Evolutionary conservation across 2,797 vertebrate species (phyloP), one percentile per base, ranked within the genome.

Genomic region (Myotis planiceps): DNA sequence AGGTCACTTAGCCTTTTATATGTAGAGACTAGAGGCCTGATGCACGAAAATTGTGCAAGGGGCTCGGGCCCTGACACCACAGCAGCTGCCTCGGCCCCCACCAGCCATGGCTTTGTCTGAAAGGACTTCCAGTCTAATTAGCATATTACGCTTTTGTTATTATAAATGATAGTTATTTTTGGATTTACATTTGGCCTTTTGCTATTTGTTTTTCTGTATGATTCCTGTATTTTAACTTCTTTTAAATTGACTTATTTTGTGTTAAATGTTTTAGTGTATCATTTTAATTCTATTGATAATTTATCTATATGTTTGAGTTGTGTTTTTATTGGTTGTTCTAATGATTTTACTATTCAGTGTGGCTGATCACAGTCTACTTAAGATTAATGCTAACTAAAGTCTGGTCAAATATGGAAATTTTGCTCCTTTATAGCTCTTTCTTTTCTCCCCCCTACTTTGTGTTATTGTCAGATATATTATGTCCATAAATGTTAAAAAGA

Each of bases 111-210:
- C 45, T 45, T 13, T 0, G 12, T 2, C 45, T 45, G 45, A 13
- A 45, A 45, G 45, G 45, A 45, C 45, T 12, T 45, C 45, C 12
- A 12, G 12, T 45, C 45, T 45, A 45, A 45, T 45, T 45, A 45
- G 45, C 45, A 13, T 45, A 45, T 45, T 45, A 45, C 0, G 3
- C 45, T 13, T 45, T 45, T 45, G 13, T 45, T 45, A 0, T 45
- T 27, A 53, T 8, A 27, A 25, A 21, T 68, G 16, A 32, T 32
- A 45, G 58, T 82, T 85, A 3, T n/a, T 92, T 82, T 92, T 92
- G 27, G 15, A 79, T 90, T 97, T 85, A 23, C 6, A 71, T 34
- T 92, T 96, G 58, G 34, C 6, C n/a, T 45, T 83, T 95, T 94
- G 49, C 27, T 92, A 0, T 71, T 80, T 92, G 13, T 25, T 96